Evolutionary conservation across 2,888 invertebrate genomes (phyloP), one percentile per base, ranked within the genome.

Genomic region (Clivina fossor): DNA sequence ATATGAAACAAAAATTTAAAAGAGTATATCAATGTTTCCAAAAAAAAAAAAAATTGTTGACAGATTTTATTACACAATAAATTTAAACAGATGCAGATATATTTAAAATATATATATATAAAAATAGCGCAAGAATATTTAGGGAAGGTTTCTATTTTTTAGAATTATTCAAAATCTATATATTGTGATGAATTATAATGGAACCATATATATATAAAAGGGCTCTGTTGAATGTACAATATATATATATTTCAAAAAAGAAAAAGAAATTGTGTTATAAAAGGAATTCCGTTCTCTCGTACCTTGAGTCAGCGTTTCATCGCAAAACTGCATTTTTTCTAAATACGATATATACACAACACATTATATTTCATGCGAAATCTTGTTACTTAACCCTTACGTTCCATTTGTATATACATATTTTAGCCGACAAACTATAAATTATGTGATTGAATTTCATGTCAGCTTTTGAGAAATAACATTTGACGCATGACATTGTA

Each of bases 401-500:
- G 30, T 30, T 30, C 9, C 9, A 30, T 30, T 30, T 30, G 30
- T 30, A n/a, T 30, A 13, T 30, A 30, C 30, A 30, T 30, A 30
- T 30, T 11, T 11, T 11, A 11, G 11, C 9, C 9, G n/a, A 11
- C 30, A 11, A 30, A 13, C 30, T 2, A 30, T n/a, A n/a, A n/a
- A 41, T 20, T 11, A n/a, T 2, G 9, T 40, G 40, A 41, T 3
- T 11, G 41, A 41, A 20, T 13, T 20, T 40, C 19, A 40, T 19
- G 13, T 38, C 38, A 15, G n/a, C n/a, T n/a, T n/a, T n/a, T n/a
- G n/a, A n/a, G n/a, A n/a, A n/a, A n/a, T n/a, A 41, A 44, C 44
- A 44, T 44, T 44, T 38, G n/a, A 15, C 40, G 47, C 55, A 55
- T 55, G 30, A 47, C 47, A 55, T 47, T 55, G 55, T 55, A 55